Evolutionary conservation across 2,888 invertebrate species (phyloP).

Genomic region (Drosophila robusta): DNA sequence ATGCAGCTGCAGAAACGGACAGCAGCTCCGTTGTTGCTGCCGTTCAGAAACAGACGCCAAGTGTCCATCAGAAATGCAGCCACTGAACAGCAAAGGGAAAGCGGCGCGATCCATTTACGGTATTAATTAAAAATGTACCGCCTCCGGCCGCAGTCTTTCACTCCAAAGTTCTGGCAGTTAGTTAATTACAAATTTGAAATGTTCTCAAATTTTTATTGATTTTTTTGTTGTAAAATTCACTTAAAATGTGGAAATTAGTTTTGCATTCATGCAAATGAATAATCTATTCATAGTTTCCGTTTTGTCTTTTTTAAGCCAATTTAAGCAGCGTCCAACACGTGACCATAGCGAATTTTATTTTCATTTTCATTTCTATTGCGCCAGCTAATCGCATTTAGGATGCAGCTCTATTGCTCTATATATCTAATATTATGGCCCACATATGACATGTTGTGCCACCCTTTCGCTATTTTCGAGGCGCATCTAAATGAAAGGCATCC

Average conservation of each 20-base stretch:
- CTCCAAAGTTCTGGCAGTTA: slow-evolving; percentile 66
- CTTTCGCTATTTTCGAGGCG: slow-evolving; percentile 67
- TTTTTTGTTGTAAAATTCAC: neutral
- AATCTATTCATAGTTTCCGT: slow-evolving; percentile 40
- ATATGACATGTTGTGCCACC: slow-evolving; percentile 60
- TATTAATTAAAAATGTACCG: slow-evolving; percentile 71
- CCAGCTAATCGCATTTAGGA: slow-evolving; percentile 57
- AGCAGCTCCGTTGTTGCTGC: slow-evolving; percentile 10
- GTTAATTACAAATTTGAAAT: slow-evolving; percentile 59
- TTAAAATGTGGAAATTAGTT: slow-evolving; percentile 11
- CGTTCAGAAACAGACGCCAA: slow-evolving; percentile 70
- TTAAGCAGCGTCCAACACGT: slow-evolving; percentile 82
- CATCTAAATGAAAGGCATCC: slow-evolving; percentile 63
- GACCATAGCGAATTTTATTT: slow-evolving; percentile 85
- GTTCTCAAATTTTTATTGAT: slow-evolving; percentile 4
- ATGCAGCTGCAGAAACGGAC: slow-evolving; percentile 21
- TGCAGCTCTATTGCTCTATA: slow-evolving; percentile 48
- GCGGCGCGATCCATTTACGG: slow-evolving; percentile 29
- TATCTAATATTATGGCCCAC: slow-evolving; percentile 34
- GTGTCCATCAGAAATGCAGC: slow-evolving; percentile 75
- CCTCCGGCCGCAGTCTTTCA: slow-evolving; percentile 63
- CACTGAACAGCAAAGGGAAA: slow-evolving; percentile 51
- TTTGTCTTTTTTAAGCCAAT: slow-evolving; percentile 59
- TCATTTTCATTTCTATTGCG: slow-evolving; percentile 80
- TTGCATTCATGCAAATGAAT: slow-evolving; percentile 15